phyloP scores from a whole-genome alignment of 2,113 vertebrate species.

The Erinaceus europaeus region DNA sequence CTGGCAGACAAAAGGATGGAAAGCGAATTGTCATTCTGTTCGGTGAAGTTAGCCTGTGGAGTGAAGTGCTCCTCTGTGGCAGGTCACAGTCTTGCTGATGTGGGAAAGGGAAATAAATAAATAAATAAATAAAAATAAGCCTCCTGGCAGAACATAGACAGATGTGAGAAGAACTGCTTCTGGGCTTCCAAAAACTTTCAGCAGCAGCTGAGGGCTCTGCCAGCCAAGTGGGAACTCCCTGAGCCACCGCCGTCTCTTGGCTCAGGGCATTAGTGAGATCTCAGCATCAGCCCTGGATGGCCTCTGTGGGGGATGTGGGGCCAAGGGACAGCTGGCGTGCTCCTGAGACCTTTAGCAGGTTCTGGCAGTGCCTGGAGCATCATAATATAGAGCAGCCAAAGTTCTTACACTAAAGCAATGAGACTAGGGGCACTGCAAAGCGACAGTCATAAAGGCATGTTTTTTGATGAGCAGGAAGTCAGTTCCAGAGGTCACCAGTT shows the following conservation, averaged over 20 bases:
- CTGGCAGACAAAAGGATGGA: slow-evolving; percentile 53
- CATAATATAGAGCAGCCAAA: neutral
- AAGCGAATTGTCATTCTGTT: slow-evolving; percentile 63
- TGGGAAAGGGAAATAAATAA: slow-evolving; percentile 48
- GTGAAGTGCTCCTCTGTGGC: slow-evolving; percentile 66
- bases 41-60: slow-evolving; percentile 61
- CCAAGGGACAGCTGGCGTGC: rapidly evolving
- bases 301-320: rapidly evolving
- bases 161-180: slow-evolving; percentile 56
- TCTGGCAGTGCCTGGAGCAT: neutral
- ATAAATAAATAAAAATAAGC: slow-evolving; percentile 19
- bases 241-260: neutral
- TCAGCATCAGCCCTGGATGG: neutral
- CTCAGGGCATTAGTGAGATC: neutral
- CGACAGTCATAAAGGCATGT: neutral
- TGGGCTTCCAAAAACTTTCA: slow-evolving; percentile 70
- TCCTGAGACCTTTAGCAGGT: neutral
- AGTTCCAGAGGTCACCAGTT: neutral
- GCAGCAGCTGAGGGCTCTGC: slow-evolving; percentile 34
- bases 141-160: slow-evolving; percentile 67
- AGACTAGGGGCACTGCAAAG: neutral
- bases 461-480: neutral
- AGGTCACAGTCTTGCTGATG: slow-evolving; percentile 69
- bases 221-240: neutral
- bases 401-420: neutral